Evolutionary conservation across 2,797 vertebrate genomes (phyloP).

Genomic region (Oreochromis mossambicus): DNA sequence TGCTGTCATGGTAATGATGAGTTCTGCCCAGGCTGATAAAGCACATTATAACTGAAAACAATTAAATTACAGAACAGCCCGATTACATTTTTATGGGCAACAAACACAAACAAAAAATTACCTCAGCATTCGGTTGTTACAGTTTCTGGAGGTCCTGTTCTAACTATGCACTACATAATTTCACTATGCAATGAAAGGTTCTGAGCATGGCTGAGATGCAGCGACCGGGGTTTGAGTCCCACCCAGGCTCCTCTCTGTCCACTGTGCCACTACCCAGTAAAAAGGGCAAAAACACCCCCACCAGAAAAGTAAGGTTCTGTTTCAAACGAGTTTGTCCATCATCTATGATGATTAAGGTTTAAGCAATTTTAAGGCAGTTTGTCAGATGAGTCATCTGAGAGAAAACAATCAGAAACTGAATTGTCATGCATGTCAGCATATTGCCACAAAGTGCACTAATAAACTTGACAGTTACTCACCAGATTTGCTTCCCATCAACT

Average conservation of each 20-base stretch:
- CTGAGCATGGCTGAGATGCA: neutral
- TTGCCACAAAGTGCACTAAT: neutral
- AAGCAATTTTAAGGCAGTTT: neutral
- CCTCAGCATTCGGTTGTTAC: neutral
- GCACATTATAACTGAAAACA: neutral
- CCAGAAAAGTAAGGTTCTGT: neutral
- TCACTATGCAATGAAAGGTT: neutral
- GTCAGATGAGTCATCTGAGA: neutral
- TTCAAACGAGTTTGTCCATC: neutral
- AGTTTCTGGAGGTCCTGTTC: neutral
- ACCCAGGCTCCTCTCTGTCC: neutral
- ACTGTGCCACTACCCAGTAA: neutral
- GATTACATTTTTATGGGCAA: neutral
- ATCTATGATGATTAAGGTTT: neutral
- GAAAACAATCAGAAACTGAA: neutral
- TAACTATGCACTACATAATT: neutral
- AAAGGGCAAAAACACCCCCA: neutral
- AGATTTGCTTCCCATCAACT: neutral
- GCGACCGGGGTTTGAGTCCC: neutral
- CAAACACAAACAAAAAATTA: neutral
- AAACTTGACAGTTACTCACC: neutral
- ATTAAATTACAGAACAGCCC: neutral
- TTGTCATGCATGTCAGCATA: neutral
- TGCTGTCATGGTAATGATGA: accelerated
- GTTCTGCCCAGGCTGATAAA: neutral